Conservation (phyloP, 2,888 invertebrate species). For the Eupithecia exiguata region DNA sequence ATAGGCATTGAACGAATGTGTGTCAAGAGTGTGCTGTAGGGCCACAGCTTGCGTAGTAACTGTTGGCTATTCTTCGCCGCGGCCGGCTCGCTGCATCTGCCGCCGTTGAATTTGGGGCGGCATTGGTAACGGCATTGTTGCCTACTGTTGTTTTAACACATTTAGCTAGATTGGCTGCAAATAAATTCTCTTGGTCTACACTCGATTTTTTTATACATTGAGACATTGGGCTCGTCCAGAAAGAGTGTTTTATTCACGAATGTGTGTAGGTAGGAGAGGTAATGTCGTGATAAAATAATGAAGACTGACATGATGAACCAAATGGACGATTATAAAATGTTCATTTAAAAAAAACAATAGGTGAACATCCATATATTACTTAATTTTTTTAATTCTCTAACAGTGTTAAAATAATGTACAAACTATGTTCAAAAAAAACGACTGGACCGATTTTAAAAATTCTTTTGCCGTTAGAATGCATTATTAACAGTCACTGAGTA, state of each 20-base stretch:
- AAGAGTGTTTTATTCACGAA: neutral
- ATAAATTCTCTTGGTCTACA: neutral
- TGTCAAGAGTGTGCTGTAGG: constrained; percentile 73
- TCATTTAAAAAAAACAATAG: no score
- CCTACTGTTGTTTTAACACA: constrained; percentile 45
- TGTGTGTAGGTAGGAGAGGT: neutral
- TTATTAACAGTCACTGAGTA: no score
- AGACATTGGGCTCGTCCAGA: neutral
- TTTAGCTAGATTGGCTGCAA: constrained; percentile 41
- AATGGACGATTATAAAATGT: no score
- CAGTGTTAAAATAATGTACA: no score
- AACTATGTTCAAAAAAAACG: no score
- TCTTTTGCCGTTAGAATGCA: no score
- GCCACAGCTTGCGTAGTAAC: constrained; percentile 42
- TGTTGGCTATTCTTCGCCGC: constrained; percentile 26
- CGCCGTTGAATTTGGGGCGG: constrained; percentile 62
- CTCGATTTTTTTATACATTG: neutral
- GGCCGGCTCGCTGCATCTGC: constrained; percentile 60
- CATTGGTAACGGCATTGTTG: constrained; percentile 63
- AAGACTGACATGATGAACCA: neutral
- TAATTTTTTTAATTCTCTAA: no score
- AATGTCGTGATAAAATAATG: neutral
- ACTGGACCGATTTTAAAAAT: no score
- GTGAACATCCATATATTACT: no score
- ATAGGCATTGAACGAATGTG: constrained; percentile 77